Evolutionary conservation across 2,888 invertebrate species (phyloP).

Genomic region (Gymnosoma rotundatum): DNA sequence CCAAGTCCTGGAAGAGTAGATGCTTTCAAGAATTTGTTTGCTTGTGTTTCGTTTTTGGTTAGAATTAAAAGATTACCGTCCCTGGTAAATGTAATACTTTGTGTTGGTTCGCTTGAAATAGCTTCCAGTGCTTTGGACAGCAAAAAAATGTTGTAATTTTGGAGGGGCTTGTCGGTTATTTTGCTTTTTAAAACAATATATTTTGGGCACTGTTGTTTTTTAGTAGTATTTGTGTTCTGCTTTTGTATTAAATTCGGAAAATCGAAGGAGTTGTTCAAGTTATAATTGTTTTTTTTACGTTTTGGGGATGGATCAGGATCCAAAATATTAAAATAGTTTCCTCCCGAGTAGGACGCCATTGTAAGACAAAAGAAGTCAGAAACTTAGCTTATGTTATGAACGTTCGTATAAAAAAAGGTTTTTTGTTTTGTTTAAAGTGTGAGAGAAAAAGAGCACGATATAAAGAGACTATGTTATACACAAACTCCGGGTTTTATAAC

Average conservation of each 20-base stretch:
- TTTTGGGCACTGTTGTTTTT: not conserved
- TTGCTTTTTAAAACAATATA: not conserved
- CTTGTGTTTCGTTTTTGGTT: not conserved
- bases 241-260: not conserved
- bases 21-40: conserved; percentile 8
- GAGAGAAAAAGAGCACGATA: too few species aligned
- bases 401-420: too few species aligned
- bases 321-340: not conserved
- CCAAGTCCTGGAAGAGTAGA: not conserved
- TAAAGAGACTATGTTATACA: too few species aligned
- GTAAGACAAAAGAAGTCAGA: too few species aligned
- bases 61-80: conserved; percentile 19
- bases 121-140: conserved; percentile 10
- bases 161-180: conserved; percentile 7
- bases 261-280: not conserved
- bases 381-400: too few species aligned
- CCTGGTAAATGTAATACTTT: not conserved
- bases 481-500: too few species aligned
- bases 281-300: not conserved
- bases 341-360: not conserved
- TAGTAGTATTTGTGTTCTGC: not conserved
- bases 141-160: conserved; percentile 12
- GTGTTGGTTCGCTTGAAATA: not conserved
- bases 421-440: too few species aligned
- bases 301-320: conserved; percentile 1